Conservation (phyloP, 2,888 invertebrate species). For the Tetranychus truncatus region DNA sequence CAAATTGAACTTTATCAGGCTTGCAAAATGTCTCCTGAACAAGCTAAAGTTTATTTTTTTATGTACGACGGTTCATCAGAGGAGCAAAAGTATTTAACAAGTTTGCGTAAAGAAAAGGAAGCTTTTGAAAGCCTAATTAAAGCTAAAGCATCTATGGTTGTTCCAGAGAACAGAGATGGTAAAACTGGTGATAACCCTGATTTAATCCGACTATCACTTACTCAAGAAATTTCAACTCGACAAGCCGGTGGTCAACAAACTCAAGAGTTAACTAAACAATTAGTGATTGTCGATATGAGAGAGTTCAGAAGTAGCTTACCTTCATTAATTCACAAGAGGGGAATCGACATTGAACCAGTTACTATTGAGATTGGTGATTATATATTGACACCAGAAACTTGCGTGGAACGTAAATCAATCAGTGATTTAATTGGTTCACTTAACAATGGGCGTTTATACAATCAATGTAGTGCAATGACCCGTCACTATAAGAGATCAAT, state of each 20-base stretch:
- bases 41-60: slow-evolving; percentile 61
- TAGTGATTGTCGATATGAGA: slow-evolving; percentile 75
- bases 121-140: slow-evolving; percentile 80
- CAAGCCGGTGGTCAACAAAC: slow-evolving; percentile 14
- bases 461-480: slow-evolving; percentile 84
- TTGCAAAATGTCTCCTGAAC: slow-evolving; percentile 22
- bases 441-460: slow-evolving; percentile 80
- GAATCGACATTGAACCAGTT: slow-evolving; percentile 72
- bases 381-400: slow-evolving; percentile 83
- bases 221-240: not conserved
- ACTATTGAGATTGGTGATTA: slow-evolving; percentile 89
- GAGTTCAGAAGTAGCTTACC: slow-evolving; percentile 94
- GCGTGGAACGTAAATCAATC: slow-evolving; percentile 86
- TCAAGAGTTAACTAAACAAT: slow-evolving; percentile 31
- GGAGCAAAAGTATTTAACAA: slow-evolving; percentile 84
- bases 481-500: slow-evolving; percentile 69
- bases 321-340: slow-evolving; percentile 71
- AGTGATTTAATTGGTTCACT: slow-evolving; percentile 89
- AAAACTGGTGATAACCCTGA: slow-evolving; percentile 47
- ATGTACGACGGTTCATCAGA: slow-evolving; percentile 82
- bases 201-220: slow-evolving; percentile 31
- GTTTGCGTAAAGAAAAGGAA: slow-evolving; percentile 71
- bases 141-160: slow-evolving; percentile 79
- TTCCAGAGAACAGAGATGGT: slow-evolving; percentile 71
- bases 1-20: slow-evolving; percentile 54